Percentiles rank a stretch among this genome's conserved stretches.
These are phyloP conservation scores for Orthonyx spaldingii DNA, from an alignment of 2,113 vertebrate genomes.

Conservation along the genomic window DNA sequence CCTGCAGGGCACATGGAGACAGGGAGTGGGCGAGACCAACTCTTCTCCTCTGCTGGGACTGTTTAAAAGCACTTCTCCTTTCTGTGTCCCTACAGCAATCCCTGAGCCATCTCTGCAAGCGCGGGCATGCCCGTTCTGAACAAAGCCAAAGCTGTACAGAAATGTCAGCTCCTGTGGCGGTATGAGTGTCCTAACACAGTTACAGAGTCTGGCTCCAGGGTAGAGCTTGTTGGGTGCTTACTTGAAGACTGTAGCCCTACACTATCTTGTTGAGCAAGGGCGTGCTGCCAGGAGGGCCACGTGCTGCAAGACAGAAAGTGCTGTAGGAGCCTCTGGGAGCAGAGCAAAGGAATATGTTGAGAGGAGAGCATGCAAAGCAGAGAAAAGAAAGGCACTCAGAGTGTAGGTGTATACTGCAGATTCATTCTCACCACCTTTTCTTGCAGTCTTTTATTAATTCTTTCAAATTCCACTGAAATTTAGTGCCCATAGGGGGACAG, in stretches of 20 bases:
- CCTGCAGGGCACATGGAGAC: not conserved
- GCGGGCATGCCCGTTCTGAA: not conserved
- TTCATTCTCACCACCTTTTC: not conserved
- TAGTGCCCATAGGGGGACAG: not conserved
- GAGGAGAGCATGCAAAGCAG: not conserved
- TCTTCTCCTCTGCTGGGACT: not conserved
- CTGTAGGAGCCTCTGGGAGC: not conserved
- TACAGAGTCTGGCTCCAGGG: not conserved
- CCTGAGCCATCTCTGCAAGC: not conserved
- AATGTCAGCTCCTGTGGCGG: not conserved
- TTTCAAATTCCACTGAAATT: not conserved
- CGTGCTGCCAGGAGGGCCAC: not conserved
- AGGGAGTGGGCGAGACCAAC: not conserved
- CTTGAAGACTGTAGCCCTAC: rapidly evolving
- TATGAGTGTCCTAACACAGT: not conserved
- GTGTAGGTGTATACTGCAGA: not conserved
- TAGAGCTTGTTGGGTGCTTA: not conserved
- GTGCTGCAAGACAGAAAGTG: not conserved
- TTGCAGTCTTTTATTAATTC: not conserved
- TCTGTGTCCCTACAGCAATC: not conserved
- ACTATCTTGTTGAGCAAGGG: not conserved
- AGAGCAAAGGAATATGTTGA: not conserved
- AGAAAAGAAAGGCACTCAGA: not conserved
- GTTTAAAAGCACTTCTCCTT: not conserved
- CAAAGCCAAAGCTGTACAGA: rapidly evolving